A percentile compares a stretch with the other conserved stretches of the same genome.
These are phyloP conservation scores for Plebejus anna DNA, from an alignment of 2,888 invertebrate genomes.

Conservation along the genomic window DNA sequence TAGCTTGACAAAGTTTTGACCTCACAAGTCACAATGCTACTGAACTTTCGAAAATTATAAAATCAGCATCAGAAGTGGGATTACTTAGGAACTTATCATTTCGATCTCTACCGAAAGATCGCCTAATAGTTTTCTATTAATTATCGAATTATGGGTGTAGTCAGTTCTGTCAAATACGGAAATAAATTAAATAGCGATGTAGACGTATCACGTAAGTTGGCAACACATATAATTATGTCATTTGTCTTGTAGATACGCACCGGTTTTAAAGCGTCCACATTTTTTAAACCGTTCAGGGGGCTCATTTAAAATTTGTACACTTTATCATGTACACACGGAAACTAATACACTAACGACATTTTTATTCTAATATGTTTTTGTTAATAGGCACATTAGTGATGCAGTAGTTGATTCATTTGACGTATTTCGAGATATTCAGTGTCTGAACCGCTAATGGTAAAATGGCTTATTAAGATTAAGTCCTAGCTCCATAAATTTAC, in stretches of 20 bases:
- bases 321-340: constrained; percentile 18
- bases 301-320: constrained; percentile 25
- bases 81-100: background rate
- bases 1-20: background rate
- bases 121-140: background rate
- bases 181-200: background rate
- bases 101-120: background rate
- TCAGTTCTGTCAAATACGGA: background rate
- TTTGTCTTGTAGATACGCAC: constrained; percentile 18
- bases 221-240: constrained; percentile 18
- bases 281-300: constrained; percentile 11
- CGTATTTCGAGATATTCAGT: constrained; percentile 4
- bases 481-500: background rate
- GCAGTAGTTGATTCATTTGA: constrained; percentile 19
- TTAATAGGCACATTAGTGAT: constrained; percentile 12
- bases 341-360: constrained; percentile 15
- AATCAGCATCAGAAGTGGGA: background rate
- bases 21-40: background rate
- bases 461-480: constrained; percentile 17
- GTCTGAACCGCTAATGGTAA: background rate
- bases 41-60: background rate
- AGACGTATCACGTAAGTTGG: background rate
- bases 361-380: constrained; percentile 17
- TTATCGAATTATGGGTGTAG: background rate
- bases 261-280: constrained; percentile 14